These are phyloP conservation scores for Apoda limacodes DNA, from an alignment of 2,888 invertebrate genomes.

Conservation along the genomic window DNA sequence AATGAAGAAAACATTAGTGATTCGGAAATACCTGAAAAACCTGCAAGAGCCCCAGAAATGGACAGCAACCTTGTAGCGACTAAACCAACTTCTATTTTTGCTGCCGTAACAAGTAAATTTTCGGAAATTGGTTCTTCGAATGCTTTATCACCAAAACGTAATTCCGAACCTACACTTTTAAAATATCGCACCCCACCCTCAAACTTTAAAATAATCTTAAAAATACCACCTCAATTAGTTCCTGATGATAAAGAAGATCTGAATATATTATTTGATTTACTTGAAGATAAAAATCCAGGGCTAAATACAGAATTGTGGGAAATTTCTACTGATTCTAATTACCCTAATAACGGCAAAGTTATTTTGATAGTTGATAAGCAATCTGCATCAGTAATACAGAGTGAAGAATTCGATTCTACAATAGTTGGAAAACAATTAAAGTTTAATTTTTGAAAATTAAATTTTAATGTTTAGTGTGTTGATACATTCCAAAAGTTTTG, in stretches of 20 bases:
- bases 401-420: conserved; percentile 35
- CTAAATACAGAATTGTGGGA: conserved; percentile 51
- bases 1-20: conserved; percentile 12
- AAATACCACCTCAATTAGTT: conserved; percentile 38
- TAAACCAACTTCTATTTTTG: conserved; percentile 23
- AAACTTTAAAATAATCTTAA: conserved; percentile 33
- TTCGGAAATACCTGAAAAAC: neutral
- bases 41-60: conserved; percentile 1
- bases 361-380: conserved; percentile 39
- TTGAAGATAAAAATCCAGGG: conserved; percentile 53
- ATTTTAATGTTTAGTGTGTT: conserved; percentile 21
- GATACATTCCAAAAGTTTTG: too few species aligned
- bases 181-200: neutral
- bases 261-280: conserved; percentile 43
- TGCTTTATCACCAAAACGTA: conserved; percentile 5
- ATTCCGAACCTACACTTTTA: conserved; percentile 4
- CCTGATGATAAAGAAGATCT: conserved; percentile 48
- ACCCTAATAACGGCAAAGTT: conserved; percentile 41
- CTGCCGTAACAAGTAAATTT: too few species aligned
- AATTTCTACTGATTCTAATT: conserved; percentile 28
- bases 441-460: conserved; percentile 31
- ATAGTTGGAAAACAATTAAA: conserved; percentile 44
- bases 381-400: conserved; percentile 36
- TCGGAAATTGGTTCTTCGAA: too few species aligned
- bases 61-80: conserved; percentile 19